Conservation (phyloP, 2,888 invertebrate species). For the Tridacna gigas region DNA sequence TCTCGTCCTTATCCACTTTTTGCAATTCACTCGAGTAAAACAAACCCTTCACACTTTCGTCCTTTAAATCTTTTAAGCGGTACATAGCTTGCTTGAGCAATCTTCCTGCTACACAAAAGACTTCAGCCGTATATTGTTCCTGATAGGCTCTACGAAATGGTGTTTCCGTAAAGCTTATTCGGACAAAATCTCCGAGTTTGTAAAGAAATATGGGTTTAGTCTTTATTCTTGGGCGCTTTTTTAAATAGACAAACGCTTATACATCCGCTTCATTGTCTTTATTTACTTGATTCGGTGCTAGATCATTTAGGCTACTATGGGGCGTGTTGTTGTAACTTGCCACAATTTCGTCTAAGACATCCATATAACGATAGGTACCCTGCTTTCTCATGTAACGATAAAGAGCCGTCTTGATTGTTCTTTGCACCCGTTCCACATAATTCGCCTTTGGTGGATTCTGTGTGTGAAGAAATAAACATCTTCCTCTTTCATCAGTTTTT, state of each 20-base stretch:
- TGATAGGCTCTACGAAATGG: conserved; percentile 29
- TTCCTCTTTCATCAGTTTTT: conserved; percentile 13
- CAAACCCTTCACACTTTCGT: conserved; percentile 38
- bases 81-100: conserved; percentile 47
- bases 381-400: conserved; percentile 20
- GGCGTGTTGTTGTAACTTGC: conserved; percentile 36
- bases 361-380: conserved; percentile 20
- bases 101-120: conserved; percentile 37
- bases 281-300: conserved; percentile 48
- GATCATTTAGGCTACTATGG: conserved; percentile 40
- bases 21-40: conserved; percentile 48
- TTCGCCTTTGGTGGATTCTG: conserved; percentile 24
- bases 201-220: not conserved
- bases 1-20: conserved; percentile 34
- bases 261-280: conserved; percentile 54
- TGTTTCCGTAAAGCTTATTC: conserved; percentile 13
- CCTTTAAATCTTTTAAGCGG: conserved; percentile 34
- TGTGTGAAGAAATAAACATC: conserved; percentile 28
- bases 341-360: conserved; percentile 3
- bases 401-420: conserved; percentile 15
- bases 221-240: not conserved
- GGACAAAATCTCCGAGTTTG: conserved; percentile 20
- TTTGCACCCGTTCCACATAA: conserved; percentile 28
- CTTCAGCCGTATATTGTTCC: conserved; percentile 30
- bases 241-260: conserved; percentile 34